Base-by-base conservation (phyloP, 2,888 invertebrate species). In the Xanthostigma xanthostigma region DNA sequence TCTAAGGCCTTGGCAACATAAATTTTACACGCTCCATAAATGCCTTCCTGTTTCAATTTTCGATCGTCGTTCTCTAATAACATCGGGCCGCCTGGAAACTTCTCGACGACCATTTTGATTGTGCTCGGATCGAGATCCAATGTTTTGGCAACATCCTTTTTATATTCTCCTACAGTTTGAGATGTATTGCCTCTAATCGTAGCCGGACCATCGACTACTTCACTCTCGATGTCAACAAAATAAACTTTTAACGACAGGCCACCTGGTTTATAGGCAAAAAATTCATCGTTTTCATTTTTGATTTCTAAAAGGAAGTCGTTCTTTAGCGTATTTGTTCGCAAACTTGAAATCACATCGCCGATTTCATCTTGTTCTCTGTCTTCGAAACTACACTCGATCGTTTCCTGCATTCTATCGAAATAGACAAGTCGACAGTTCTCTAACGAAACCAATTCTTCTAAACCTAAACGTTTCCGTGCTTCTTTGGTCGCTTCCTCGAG, bases 341-440 rank as follows among this genome's bases (percentile, higher is more conserved):
- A 9, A 10, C 71, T 54, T n/a, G 71, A 67, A 14, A 70, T 62
- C 44, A 75, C 64, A 53, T 70, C 66, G 45, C 62, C 61, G 51
- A 69, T 67, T 55, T 59, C 65, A 42, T 72, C 68, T 5, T 74
- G 64, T 40, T 78, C 76, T 44, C 66, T 66, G 1, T 70, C 73
- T 52, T 83, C 81, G 58, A 80, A 81, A 49, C 81, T 84, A 51
- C 74, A 72, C 52, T 81, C 76, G 33, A 87, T 75, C 9, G 76
- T 71, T 53, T 81, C 81, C 50, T 71, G 71, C 42, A 67, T 64
- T 48, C 74, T 73, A 58, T 84, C 78, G 58, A 81, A 88, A 48
- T 73, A 75, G 14, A 87, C 84, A 33, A 89, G 67, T 6, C 87
- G 76, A 58, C 82, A 84, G 53, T 79, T 76, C 45, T 78, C 74